These are phyloP conservation scores for Teleopsis dalmanni DNA, from an alignment of 1,140 invertebrate species.

Conservation along the genomic window DNA sequence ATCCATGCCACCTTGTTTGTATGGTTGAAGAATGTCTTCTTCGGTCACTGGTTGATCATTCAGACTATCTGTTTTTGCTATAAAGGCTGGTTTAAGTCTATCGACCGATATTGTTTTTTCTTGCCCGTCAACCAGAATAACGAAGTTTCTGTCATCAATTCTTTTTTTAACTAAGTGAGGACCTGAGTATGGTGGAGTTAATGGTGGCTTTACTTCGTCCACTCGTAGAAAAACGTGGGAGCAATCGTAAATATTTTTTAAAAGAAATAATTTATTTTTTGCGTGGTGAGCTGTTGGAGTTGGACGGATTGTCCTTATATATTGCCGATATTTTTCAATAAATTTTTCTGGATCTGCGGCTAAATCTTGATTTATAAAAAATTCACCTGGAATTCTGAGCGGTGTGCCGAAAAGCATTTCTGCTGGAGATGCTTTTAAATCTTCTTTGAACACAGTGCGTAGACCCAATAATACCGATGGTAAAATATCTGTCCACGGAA, in stretches of 20 bases:
- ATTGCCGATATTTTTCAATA: background rate
- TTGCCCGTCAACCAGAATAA: no score
- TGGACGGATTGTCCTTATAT: background rate
- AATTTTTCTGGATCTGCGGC: background rate
- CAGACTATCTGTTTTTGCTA: no score
- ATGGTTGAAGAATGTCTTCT: no score
- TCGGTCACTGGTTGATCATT: no score
- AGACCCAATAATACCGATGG: conserved; percentile 35
- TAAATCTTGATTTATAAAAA: background rate
- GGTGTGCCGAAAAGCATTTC: background rate
- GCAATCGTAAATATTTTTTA: background rate
- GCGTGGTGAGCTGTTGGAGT: background rate
- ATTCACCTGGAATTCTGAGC: background rate
- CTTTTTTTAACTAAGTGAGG: no score
- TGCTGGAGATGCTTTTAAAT: background rate
- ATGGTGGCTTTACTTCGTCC: background rate
- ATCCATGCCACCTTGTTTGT: no score
- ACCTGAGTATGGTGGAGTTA: background rate
- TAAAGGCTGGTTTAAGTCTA: no score
- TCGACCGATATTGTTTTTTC: no score
- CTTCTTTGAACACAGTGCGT: background rate
- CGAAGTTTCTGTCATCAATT: no score
- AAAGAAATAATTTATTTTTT: background rate
- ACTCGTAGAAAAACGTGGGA: background rate
- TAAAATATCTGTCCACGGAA: conserved; percentile 33